Base-by-base conservation (phyloP, 1,140 invertebrate species). In the Drosophila bocki region DNA sequence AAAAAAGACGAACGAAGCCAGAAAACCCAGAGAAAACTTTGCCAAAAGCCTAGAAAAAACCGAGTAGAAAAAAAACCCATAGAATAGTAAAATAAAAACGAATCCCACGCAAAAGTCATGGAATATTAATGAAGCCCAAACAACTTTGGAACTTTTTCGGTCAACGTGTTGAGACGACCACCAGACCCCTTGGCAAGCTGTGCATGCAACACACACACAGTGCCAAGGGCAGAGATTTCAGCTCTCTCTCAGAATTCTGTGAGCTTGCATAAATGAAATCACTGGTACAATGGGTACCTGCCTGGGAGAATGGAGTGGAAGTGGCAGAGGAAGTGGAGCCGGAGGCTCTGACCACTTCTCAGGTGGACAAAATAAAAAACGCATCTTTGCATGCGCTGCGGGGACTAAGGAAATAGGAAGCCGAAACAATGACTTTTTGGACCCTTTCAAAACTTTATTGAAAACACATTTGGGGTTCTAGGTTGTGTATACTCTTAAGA, bases 21-120 rank as follows among this genome's bases (percentile, higher is more conserved):
- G 37, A 74, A 41, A 53, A 51, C 32, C 53, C 41, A 54, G 32
- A 63, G 33, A 75, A 64, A 64, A 32, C 44, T 19, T 68, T 56
- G 53, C 35, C 53, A 54, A 65, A 48, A 50, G 33, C 50, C 60
- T 35, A 63, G 59, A 33, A 45, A 57, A 60, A 44, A 57, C 41
- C 17, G 48, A 51, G 48, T 12, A 47, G 70, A 50, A 44, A 47
- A 44, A 57, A 62, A 58, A 22, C 7, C 19, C 17, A 37, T 39
- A 33, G 56, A 58, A 53, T 47, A 77, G 64, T 51, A 50, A 59
- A 76, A 71, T 51, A 70, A 50, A 44, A 44, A 74, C 53, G 29
- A 65, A 48, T 79, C 75, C 72, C 80, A 82, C 80, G 80, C 80
- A 83, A 79, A 75, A 82, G 80, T 83, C 80, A 82, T 79, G 60